Conservation (phyloP, 2,797 vertebrate genomes). For the Coranthus polyacanthus region DNA sequence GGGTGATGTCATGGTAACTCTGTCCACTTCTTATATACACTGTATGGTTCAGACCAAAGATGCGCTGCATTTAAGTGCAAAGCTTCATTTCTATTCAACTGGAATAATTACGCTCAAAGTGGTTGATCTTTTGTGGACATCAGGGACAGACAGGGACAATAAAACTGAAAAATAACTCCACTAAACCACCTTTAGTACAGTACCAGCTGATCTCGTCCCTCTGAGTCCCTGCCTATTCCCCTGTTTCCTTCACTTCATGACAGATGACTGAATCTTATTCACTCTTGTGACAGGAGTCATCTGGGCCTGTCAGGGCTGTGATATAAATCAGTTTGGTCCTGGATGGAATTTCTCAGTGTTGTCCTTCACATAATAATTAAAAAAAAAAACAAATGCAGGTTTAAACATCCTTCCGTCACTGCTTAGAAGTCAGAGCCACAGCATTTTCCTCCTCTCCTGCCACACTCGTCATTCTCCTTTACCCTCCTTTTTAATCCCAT, state of each 20-base stretch:
- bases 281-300: conserved; percentile 62
- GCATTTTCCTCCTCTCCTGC: conserved; percentile 27
- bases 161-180: not conserved
- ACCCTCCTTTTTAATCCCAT: conserved; percentile 41
- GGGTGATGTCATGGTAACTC: no score
- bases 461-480: conserved; percentile 25
- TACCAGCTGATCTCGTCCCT: conserved; percentile 1
- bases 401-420: conserved; percentile 16
- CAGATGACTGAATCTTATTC: conserved; percentile 68
- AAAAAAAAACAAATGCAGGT: conserved; percentile 20
- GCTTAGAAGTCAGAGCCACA: conserved; percentile 39
- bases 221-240: conserved; percentile 4
- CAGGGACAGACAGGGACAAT: no score
- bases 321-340: conserved; percentile 60
- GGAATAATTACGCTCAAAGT: no score
- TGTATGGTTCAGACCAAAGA: no score
- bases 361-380: conserved; percentile 16
- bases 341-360: conserved; percentile 57
- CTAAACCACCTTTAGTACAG: not conserved
- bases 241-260: conserved; percentile 34
- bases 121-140: no score
- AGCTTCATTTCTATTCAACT: no score
- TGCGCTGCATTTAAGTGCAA: no score
- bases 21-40: no score
- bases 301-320: conserved; percentile 51